A percentile compares a stretch with the other conserved stretches of the same genome.
Conservation (phyloP, 2,113 vertebrate species). For the Pontoporia blainvillei region DNA sequence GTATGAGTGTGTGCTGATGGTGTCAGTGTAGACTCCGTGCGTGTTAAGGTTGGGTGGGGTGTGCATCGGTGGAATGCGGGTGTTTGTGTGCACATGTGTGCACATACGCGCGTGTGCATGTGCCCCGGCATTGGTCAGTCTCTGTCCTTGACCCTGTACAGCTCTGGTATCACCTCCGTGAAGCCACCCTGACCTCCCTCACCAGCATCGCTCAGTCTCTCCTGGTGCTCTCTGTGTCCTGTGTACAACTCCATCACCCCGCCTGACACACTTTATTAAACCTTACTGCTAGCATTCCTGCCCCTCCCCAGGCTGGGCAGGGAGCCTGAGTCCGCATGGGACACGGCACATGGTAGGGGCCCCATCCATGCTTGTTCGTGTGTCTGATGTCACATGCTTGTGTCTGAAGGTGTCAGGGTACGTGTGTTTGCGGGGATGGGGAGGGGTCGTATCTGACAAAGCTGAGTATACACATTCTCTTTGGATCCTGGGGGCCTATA, state of each 20-base stretch:
- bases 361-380: not conserved
- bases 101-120: no score
- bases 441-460: not conserved
- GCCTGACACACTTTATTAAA: not conserved
- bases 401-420: not conserved
- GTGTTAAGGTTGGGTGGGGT: not conserved
- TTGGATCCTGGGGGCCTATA: not conserved
- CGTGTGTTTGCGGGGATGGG: fast-evolving
- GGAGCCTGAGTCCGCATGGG: not conserved
- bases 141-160: not conserved
- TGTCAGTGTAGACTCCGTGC: not conserved
- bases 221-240: not conserved
- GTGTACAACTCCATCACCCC: not conserved
- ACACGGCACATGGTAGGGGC: not conserved
- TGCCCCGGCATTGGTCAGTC: not conserved
- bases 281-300: no score
- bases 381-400: fast-evolving
- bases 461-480: not conserved
- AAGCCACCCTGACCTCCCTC: not conserved
- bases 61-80: no score
- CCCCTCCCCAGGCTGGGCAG: not conserved
- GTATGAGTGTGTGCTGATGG: no score
- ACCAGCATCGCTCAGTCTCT: not conserved
- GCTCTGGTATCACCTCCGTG: not conserved
- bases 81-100: not conserved